These are phyloP conservation scores for Tarsius wallacei DNA, from an alignment of 2,797 vertebrate species.

Conservation along the genomic window DNA sequence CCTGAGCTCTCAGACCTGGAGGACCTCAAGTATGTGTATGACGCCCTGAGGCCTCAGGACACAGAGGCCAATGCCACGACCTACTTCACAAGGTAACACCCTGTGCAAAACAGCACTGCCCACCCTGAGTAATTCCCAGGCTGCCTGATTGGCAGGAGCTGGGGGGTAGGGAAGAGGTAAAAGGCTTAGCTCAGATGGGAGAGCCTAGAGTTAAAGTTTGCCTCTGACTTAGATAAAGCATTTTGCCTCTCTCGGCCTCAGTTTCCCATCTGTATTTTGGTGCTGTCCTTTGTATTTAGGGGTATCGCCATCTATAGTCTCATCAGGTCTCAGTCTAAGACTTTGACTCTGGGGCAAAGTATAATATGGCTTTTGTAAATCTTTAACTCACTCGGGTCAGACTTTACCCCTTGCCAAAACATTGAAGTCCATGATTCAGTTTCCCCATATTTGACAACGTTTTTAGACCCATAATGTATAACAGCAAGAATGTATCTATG, in stretches of 20 bases:
- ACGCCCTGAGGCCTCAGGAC: constrained; percentile 97
- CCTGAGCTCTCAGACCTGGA: constrained; percentile 97
- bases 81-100: constrained; percentile 96
- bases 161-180: not conserved
- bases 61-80: constrained; percentile 97
- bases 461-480: not conserved
- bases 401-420: not conserved
- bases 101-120: rapidly evolving
- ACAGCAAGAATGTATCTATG: not conserved
- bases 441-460: not conserved
- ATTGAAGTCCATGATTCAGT: not conserved
- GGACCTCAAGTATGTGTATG: constrained; percentile 97
- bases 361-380: not conserved
- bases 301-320: not conserved
- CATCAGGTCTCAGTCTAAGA: not conserved
- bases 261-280: not conserved
- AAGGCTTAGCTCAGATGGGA: not conserved
- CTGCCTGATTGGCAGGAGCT: not conserved
- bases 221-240: not conserved
- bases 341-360: not conserved
- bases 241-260: not conserved
- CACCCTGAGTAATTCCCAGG: not conserved
- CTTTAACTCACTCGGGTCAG: constrained; percentile 8
- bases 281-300: not conserved
- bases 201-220: not conserved